A percentile compares a stretch with the other conserved stretches of the same genome.
Conservation (phyloP, 2,113 vertebrate species). For the Tinamus guttatus region DNA sequence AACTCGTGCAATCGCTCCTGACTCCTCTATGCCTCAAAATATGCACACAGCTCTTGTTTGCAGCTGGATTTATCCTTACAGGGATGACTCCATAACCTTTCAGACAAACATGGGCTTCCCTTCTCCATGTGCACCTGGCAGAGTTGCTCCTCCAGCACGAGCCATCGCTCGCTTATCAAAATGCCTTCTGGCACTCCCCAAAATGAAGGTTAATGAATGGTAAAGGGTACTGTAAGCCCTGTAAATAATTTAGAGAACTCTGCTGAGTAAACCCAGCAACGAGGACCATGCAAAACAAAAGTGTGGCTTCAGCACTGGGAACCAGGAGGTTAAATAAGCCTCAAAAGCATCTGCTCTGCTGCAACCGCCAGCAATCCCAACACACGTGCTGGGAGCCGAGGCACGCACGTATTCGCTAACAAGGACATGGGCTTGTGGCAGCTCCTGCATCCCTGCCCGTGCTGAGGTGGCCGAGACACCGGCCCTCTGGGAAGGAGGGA, state of each 20-base stretch:
- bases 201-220: conserved; percentile 59
- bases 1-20: neutral
- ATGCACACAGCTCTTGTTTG: neutral
- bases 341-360: neutral
- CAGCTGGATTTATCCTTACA: neutral
- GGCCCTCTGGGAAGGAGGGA: conserved; percentile 43
- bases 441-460: neutral
- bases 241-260: conserved; percentile 51
- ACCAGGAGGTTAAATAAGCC: neutral
- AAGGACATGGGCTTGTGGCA: neutral
- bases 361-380: neutral
- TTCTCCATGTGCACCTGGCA: conserved; percentile 41
- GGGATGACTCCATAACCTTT: conserved; percentile 65
- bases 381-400: neutral
- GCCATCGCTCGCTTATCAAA: conserved; percentile 43
- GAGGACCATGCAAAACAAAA: neutral
- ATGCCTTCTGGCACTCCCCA: neutral
- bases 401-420: neutral
- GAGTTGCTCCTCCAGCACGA: conserved; percentile 64
- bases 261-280: neutral
- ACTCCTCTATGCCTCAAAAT: neutral
- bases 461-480: conserved; percentile 46
- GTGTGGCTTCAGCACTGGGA: neutral
- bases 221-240: conserved; percentile 15
- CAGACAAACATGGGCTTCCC: neutral